Percentiles rank a stretch among this genome's conserved stretches.
phyloP scores from a whole-genome alignment of 2,113 vertebrate species.

The Ciconia boyciana region DNA sequence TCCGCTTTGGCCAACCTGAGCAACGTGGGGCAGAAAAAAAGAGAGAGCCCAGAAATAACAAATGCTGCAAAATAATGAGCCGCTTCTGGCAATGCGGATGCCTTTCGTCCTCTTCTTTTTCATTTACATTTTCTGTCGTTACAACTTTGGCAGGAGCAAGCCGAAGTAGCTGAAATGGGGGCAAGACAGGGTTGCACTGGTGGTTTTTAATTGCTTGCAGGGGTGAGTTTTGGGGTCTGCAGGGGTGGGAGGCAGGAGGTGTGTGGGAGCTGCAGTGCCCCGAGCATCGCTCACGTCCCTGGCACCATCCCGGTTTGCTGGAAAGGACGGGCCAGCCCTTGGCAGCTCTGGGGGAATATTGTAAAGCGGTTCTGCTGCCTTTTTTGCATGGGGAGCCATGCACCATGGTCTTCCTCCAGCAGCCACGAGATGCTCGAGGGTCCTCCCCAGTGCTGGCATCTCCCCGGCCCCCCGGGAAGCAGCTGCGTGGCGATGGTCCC shows the following conservation, averaged over 20 bases:
- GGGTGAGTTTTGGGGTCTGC: not conserved
- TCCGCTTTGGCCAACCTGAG: not conserved
- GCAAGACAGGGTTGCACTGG: not conserved
- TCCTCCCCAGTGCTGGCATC: accelerated
- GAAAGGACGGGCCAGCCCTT: not conserved
- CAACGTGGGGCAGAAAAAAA: not conserved
- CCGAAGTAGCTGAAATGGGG: not conserved
- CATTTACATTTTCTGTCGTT: not conserved
- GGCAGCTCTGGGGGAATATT: accelerated
- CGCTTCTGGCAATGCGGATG: not conserved
- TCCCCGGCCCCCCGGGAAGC: not conserved
- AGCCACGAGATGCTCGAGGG: accelerated
- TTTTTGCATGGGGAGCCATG: accelerated
- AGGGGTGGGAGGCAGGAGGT: not conserved
- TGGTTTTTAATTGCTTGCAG: not conserved
- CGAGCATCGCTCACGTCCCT: accelerated
- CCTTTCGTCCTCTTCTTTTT: not conserved
- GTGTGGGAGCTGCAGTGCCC: accelerated
- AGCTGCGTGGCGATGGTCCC: not conserved
- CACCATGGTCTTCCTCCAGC: not conserved
- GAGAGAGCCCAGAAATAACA: not conserved
- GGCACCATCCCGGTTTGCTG: accelerated
- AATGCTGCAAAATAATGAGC: not conserved
- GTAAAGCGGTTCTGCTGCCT: not conserved
- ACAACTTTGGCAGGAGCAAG: not conserved